These are phyloP conservation scores for Cydia splendana DNA, from an alignment of 1,140 invertebrate genomes.

Conservation along the genomic window DNA sequence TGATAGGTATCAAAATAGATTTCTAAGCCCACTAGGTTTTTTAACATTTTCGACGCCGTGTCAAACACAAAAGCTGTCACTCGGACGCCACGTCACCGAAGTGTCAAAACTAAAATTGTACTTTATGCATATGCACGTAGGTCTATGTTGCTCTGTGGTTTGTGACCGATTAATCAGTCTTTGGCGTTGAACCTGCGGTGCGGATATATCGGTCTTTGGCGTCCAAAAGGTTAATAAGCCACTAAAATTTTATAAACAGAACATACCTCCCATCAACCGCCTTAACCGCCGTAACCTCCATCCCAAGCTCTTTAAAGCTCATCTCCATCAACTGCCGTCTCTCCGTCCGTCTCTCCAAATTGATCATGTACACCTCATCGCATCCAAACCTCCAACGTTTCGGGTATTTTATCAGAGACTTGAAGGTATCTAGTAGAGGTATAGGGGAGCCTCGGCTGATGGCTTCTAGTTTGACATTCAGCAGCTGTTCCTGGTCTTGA, in stretches of 20 bases:
- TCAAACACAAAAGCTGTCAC: no score
- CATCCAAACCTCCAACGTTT: constrained; percentile 83
- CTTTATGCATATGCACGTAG: no score
- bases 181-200: no score
- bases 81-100: no score
- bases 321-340: constrained; percentile 88
- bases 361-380: constrained; percentile 94
- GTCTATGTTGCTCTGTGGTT: no score
- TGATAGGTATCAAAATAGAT: no score
- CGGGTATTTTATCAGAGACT: constrained; percentile 79
- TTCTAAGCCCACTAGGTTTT: no score
- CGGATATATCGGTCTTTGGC: no score
- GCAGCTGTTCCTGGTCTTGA: constrained; percentile 86
- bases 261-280: constrained; percentile 95
- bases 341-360: constrained; percentile 90
- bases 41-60: no score
- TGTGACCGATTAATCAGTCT: no score
- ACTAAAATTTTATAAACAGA: background rate
- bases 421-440: constrained; percentile 61
- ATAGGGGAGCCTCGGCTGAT: constrained; percentile 61
- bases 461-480: constrained; percentile 86
- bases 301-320: constrained; percentile 89
- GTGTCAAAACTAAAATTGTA: no score
- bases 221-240: no score
- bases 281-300: constrained; percentile 86